Evolutionary conservation across 2,888 invertebrate genomes (phyloP).

Genomic region (Athalia rosae): DNA sequence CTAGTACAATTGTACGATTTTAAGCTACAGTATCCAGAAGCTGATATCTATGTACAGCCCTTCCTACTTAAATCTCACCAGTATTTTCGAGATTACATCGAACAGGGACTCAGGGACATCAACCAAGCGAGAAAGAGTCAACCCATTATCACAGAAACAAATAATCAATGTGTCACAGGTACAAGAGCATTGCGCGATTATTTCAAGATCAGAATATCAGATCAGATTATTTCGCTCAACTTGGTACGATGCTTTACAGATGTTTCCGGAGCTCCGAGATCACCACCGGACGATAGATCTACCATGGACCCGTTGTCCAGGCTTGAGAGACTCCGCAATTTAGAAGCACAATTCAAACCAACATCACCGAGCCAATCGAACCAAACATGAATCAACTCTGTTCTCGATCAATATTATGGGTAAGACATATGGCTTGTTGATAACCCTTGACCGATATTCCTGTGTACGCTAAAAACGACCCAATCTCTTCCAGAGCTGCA

Average conservation of each 20-base stretch:
- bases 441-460: not conserved
- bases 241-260: slow-evolving; percentile 48
- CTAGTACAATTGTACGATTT: slow-evolving; percentile 88
- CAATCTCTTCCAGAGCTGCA: slow-evolving; percentile 50
- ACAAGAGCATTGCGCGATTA: not conserved
- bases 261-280: slow-evolving; percentile 53
- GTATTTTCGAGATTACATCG: slow-evolving; percentile 91
- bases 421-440: not conserved
- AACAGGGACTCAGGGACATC: slow-evolving; percentile 83
- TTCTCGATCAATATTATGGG: slow-evolving; percentile 45
- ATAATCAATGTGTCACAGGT: slow-evolving; percentile 65
- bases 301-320: slow-evolving; percentile 68
- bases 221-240: not conserved
- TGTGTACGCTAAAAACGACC: too few species aligned
- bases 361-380: slow-evolving; percentile 64
- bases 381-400: slow-evolving; percentile 59
- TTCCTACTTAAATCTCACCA: slow-evolving; percentile 89
- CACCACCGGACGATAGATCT: slow-evolving; percentile 62
- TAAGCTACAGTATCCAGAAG: slow-evolving; percentile 85
- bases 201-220: not conserved
- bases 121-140: slow-evolving; percentile 72
- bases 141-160: slow-evolving; percentile 61
- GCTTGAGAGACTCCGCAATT: slow-evolving; percentile 67
- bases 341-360: slow-evolving; percentile 67
- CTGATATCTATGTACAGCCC: slow-evolving; percentile 83